A percentile compares a stretch with the other conserved stretches of the same genome.
phyloP scores from a whole-genome alignment of 1,140 invertebrate genomes.

The Anastrepha ludens region DNA sequence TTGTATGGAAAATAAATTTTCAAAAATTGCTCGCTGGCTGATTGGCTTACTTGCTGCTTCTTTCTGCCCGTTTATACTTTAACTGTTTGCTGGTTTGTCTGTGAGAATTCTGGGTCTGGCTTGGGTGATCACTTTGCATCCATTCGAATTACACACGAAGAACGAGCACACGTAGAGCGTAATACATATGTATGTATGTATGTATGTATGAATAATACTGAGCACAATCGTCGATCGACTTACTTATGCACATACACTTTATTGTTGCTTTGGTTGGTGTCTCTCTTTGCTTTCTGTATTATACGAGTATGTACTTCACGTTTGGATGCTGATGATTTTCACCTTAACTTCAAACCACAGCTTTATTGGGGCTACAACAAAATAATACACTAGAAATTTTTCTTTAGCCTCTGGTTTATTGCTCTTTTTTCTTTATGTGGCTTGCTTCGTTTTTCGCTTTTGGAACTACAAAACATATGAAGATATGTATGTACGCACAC shows the following conservation, averaged over 20 bases:
- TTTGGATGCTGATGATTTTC: slow-evolving; percentile 29
- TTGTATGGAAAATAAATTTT: slow-evolving; percentile 31
- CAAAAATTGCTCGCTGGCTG: not conserved
- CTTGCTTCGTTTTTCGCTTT: not conserved
- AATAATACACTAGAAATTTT: slow-evolving; percentile 32
- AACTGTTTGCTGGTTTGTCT: slow-evolving; percentile 14
- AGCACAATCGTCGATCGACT: not conserved
- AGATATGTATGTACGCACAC: not conserved
- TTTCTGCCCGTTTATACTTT: not conserved
- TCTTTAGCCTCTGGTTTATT: slow-evolving; percentile 35
- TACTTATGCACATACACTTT: not conserved
- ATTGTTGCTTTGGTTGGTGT: not conserved
- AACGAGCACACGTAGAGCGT: not conserved
- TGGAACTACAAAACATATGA: not conserved
- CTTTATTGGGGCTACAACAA: not conserved
- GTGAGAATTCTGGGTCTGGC: slow-evolving; percentile 29
- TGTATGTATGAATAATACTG: not conserved
- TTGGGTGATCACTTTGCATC: slow-evolving; percentile 42
- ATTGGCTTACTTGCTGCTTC: slow-evolving; percentile 32
- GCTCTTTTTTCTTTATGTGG: not conserved
- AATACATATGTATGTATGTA: not conserved
- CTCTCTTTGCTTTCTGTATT: slow-evolving; percentile 26
- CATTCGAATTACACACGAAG: slow-evolving; percentile 9
- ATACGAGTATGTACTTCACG: not conserved
- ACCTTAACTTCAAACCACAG: slow-evolving; percentile 21